Evolutionary conservation across 1,140 invertebrate genomes (phyloP).

Genomic region (Artemia franciscana): DNA sequence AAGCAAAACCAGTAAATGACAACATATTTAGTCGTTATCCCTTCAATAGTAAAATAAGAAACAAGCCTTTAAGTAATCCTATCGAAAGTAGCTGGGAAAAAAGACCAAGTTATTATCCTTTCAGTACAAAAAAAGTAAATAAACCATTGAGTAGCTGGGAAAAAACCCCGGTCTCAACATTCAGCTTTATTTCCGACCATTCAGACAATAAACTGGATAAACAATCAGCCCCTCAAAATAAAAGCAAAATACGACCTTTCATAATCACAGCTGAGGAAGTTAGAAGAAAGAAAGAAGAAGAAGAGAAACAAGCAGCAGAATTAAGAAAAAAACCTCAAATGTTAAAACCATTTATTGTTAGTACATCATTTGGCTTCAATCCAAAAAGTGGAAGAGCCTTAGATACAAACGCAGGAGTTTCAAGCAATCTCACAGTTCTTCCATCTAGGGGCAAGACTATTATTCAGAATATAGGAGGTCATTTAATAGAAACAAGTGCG

Average conservation of each 20-base stretch:
- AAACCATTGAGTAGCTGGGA: too few relatives aligned
- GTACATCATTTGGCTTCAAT: neutral
- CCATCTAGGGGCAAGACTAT: neutral
- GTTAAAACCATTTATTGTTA: neutral
- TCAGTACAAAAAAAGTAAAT: too few relatives aligned
- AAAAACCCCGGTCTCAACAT: too few relatives aligned
- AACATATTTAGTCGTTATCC: too few relatives aligned
- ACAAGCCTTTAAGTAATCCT: too few relatives aligned
- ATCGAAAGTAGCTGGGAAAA: too few relatives aligned
- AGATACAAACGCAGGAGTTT: neutral
- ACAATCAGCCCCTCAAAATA: neutral
- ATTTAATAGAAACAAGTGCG: neutral
- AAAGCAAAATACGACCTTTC: neutral
- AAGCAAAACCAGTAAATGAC: too few relatives aligned
- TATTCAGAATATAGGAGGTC: neutral
- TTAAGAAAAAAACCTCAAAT: neutral
- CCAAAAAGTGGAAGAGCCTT: neutral
- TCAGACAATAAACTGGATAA: too few relatives aligned
- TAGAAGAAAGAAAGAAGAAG: neutral
- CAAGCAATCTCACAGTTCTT: neutral
- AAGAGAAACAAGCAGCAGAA: neutral
- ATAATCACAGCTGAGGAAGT: neutral
- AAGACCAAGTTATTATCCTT: too few relatives aligned
- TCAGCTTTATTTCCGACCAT: too few relatives aligned
- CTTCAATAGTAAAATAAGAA: too few relatives aligned